Base-by-base conservation (phyloP, 2,797 vertebrate species). In the Clarias fuscus region DNA sequence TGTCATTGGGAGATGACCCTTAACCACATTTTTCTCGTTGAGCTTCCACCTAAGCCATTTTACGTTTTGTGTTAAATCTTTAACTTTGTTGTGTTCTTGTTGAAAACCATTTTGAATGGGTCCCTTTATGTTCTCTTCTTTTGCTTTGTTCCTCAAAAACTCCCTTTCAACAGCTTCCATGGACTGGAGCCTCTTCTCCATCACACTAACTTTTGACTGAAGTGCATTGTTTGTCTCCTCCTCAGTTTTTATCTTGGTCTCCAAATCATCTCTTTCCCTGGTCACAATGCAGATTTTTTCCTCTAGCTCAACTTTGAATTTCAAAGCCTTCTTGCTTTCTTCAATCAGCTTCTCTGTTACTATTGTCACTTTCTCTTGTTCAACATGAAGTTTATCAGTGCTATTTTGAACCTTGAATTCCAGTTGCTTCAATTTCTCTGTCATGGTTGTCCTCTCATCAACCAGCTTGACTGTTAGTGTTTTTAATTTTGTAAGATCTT, bases 51-150 rank as follows among this genome's bases (percentile, higher is more conserved):
- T 96, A 83, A 99, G 96, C 73, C 95, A 95, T 89, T 99, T 97
- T 2, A 99, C 97, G 92, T 99, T 98, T 91, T 99, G 97, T 17
- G 97, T 97, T 91, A 99, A 93, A 86, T 99, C 97, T 93, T 97
- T 97, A 48, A 99, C 96, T 93, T 98, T 98, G 93, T 98, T 99
- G 93, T 99, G 97, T 91, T 99, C 98, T 85, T 98, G 97, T 87
- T 98, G 97, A 92, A 98, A 94, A 85, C 88, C 91, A 86, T 94
- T 94, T 84, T 94, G 91, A 40, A 92, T 88, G 58, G 96, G 95
- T 11, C 94, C 91, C 90, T 96, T 98, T 87, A 93, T 92, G 84
- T 93, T 92, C 64, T 99, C 98, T 89, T 96, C 95, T 93, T 97
- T 98, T 37, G 94, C 90, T 94, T 97, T 98, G 93, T 92, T 97